These are phyloP conservation scores for Sipunculus nudus DNA, from an alignment of 2,888 invertebrate species.

Conservation along the genomic window DNA sequence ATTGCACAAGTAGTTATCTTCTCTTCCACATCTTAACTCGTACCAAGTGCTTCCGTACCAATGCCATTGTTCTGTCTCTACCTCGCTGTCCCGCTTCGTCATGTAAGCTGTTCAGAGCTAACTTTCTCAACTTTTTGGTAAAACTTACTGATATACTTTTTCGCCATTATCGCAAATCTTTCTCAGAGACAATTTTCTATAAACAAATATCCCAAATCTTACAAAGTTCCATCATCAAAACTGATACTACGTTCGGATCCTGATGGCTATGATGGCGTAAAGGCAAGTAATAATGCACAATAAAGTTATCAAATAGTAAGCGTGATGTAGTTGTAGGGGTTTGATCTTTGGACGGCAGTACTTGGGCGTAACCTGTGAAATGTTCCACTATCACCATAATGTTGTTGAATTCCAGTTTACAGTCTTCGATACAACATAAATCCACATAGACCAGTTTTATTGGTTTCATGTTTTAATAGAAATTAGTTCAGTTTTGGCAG, in stretches of 20 bases:
- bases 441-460: slow-evolving; percentile 31
- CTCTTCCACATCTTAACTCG: too few species aligned
- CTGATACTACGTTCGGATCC: background rate
- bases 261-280: slow-evolving; percentile 3
- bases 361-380: slow-evolving; percentile 32
- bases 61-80: too few species aligned
- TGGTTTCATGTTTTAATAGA: slow-evolving; percentile 14
- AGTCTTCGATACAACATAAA: slow-evolving; percentile 22
- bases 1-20: too few species aligned
- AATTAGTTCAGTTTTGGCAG: slow-evolving; percentile 5
- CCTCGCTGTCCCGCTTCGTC: too few species aligned
- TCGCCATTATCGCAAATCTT: too few species aligned
- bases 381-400: slow-evolving; percentile 34
- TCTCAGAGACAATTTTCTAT: too few species aligned
- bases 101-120: too few species aligned
- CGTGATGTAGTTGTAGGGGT: slow-evolving; percentile 28
- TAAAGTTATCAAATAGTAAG: slow-evolving; percentile 23
- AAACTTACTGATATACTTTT: too few species aligned
- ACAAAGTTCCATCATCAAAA: background rate
- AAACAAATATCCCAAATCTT: too few species aligned
- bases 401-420: slow-evolving; percentile 20
- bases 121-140: too few species aligned
- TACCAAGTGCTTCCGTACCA: too few species aligned
- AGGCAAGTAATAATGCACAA: slow-evolving; percentile 31
- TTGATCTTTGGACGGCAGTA: slow-evolving; percentile 28